phyloP scores from a whole-genome alignment of 2,113 vertebrate species.

The Lagopus muta region DNA sequence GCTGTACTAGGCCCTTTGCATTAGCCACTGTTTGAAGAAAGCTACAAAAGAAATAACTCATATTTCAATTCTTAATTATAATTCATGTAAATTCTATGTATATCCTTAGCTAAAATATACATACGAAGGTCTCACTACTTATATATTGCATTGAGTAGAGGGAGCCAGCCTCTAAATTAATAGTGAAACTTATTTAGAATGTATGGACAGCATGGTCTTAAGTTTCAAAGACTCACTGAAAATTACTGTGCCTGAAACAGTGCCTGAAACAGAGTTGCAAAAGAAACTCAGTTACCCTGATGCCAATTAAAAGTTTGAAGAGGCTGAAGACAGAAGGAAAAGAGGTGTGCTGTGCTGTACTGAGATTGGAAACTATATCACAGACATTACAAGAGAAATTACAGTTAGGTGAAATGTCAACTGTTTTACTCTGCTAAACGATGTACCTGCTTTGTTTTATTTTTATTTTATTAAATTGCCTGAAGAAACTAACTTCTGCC shows the following conservation, averaged over 20 bases:
- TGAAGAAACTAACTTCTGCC: neutral
- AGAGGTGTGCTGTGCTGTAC: neutral
- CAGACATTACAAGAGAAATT: no score
- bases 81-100: neutral
- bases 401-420: neutral
- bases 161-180: neutral
- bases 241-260: neutral
- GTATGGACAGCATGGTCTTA: neutral
- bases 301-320: neutral
- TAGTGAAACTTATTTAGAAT: neutral
- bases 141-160: neutral
- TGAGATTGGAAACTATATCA: neutral
- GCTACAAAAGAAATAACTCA: neutral
- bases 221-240: neutral
- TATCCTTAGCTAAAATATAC: neutral
- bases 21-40: neutral
- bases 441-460: neutral
- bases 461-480: neutral
- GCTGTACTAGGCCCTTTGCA: neutral
- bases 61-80: neutral
- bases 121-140: neutral
- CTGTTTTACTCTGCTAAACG: neutral
- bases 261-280: neutral
- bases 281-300: neutral
- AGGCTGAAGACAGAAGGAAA: neutral